Percentiles rank a stretch among this genome's conserved stretches.
phyloP scores from a whole-genome alignment of 2,888 invertebrate genomes.

The Tenthredo distinguenda region DNA sequence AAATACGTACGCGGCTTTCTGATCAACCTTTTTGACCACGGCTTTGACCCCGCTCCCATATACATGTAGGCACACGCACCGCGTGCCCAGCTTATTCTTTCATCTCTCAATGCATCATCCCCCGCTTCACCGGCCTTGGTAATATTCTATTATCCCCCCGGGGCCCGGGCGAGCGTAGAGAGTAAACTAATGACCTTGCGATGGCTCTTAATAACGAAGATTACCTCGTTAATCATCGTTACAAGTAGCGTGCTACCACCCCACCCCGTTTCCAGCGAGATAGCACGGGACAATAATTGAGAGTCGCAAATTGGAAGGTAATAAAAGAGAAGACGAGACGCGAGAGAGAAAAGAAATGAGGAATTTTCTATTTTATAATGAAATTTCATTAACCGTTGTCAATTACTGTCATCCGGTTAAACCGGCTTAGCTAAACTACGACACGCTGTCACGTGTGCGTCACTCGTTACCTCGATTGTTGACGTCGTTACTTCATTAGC shows the following conservation, averaged over 20 bases:
- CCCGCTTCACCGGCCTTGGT: conserved; percentile 52
- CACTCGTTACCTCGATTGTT: conserved; percentile 5
- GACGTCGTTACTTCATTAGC: conserved; percentile 35
- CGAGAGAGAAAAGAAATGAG: background rate
- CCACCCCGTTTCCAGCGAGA: background rate
- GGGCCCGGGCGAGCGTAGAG: conserved; percentile 41
- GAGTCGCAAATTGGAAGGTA: background rate
- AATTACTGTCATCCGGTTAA: conserved; percentile 2
- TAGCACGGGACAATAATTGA: conserved; percentile 29
- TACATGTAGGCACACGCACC: background rate
- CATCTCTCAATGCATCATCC: conserved; percentile 47
- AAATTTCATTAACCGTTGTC: background rate
- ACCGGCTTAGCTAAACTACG: background rate
- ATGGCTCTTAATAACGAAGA: conserved; percentile 57
- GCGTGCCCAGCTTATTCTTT: conserved; percentile 16
- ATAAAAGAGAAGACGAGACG: background rate
- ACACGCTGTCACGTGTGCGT: conserved; percentile 14
- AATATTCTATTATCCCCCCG: conserved; percentile 59
- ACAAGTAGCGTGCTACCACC: conserved; percentile 37
- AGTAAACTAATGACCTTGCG: conserved; percentile 58
- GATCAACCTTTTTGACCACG: background rate
- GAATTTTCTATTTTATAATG: background rate
- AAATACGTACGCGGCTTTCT: background rate
- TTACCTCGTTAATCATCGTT: conserved; percentile 61
- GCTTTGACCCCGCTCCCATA: background rate